Evolutionary conservation across 2,888 invertebrate genomes (phyloP).

Genomic region (Phrixothrix hirtus): DNA sequence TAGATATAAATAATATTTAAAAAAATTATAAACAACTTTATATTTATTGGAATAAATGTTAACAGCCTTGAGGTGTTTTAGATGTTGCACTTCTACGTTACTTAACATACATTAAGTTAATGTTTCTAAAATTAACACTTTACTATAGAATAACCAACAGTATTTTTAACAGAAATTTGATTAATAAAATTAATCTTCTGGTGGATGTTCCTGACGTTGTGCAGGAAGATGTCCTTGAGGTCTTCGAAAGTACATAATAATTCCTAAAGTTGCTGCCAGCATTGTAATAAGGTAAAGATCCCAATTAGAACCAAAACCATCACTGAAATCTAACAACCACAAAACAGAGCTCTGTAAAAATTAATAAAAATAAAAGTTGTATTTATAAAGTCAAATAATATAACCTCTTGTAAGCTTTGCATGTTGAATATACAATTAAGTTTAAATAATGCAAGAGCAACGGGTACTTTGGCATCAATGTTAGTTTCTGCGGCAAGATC

Average conservation of each 20-base stretch:
- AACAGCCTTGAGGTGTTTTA: no score
- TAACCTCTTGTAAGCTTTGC: slow-evolving; percentile 75
- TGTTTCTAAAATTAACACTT: no score
- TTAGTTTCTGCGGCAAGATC: slow-evolving; percentile 94
- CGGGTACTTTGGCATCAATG: slow-evolving; percentile 91
- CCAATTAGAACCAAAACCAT: slow-evolving; percentile 84
- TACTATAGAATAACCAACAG: no score
- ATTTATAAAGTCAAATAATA: neutral
- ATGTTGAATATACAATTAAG: slow-evolving; percentile 75
- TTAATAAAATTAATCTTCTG: no score
- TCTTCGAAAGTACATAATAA: slow-evolving; percentile 79
- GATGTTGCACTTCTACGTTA: no score
- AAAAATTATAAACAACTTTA: no score
- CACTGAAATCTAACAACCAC: slow-evolving; percentile 68
- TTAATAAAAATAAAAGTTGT: slow-evolving; percentile 1
- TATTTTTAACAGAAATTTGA: no score
- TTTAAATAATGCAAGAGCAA: slow-evolving; percentile 85
- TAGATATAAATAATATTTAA: no score
- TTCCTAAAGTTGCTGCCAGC: slow-evolving; percentile 78
- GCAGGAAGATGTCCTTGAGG: slow-evolving; percentile 54
- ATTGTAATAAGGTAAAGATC: slow-evolving; percentile 88
- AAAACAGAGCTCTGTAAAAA: slow-evolving; percentile 66
- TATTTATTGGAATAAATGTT: no score
- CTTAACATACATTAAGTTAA: no score
- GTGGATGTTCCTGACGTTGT: slow-evolving; percentile 14